Conservation (phyloP, 2,888 invertebrate species). For the Drepanosiphum platanoidis region DNA sequence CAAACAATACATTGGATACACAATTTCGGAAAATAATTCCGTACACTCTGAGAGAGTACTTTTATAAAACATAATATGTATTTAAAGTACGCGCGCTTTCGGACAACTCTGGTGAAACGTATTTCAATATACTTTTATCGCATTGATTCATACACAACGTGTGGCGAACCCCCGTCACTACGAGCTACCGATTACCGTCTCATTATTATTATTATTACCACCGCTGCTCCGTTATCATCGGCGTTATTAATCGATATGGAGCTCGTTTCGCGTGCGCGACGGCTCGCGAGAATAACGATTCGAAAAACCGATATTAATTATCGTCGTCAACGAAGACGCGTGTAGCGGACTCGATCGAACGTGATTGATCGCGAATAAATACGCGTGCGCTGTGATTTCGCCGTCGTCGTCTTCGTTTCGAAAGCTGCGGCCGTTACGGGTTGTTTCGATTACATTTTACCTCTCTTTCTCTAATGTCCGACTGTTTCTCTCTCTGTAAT, state of each 20-base stretch:
- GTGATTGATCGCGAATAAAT: slow-evolving; percentile 18
- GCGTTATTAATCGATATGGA: neutral
- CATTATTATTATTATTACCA: neutral
- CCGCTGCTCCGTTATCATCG: too few species aligned
- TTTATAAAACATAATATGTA: too few species aligned
- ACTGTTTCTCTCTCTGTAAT: neutral
- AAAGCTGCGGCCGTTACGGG: neutral
- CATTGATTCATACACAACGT: too few species aligned
- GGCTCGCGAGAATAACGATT: neutral
- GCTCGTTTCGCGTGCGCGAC: neutral
- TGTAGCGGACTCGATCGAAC: neutral
- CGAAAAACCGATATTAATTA: neutral
- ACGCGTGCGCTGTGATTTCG: neutral
- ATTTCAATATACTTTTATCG: too few species aligned
- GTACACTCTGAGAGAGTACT: too few species aligned
- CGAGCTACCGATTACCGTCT: too few species aligned
- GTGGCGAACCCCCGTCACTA: too few species aligned
- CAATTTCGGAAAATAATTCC: too few species aligned
- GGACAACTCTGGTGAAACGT: too few species aligned
- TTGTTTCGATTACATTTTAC: neutral
- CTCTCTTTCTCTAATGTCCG: neutral
- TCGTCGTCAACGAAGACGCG: neutral
- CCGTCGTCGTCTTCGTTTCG: neutral
- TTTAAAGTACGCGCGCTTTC: too few species aligned
- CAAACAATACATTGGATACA: too few species aligned